Percentiles rank a stretch among this genome's conserved stretches.
Conservation (phyloP, 2,888 invertebrate genomes). For the Ctena decussata region DNA sequence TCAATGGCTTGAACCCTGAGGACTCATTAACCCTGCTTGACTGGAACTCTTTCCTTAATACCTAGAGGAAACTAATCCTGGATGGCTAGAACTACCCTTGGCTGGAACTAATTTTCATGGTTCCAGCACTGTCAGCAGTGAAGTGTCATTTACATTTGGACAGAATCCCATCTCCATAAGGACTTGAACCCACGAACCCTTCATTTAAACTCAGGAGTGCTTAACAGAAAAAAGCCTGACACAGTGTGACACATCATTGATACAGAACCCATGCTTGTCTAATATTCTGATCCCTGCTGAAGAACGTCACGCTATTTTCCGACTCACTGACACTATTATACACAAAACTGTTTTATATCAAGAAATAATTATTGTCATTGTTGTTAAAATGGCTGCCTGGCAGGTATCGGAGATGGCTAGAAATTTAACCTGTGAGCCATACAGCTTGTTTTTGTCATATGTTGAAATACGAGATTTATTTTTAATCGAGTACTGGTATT, state of each 20-base stretch:
- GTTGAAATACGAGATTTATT: slow-evolving; percentile 10
- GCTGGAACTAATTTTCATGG: too few relatives aligned
- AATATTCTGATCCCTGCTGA: neutral
- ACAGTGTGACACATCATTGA: neutral
- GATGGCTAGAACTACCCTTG: too few relatives aligned
- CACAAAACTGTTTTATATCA: slow-evolving; percentile 28
- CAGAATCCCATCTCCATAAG: too few relatives aligned
- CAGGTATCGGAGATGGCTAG: slow-evolving; percentile 13
- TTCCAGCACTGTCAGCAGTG: too few relatives aligned
- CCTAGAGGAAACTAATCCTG: too few relatives aligned
- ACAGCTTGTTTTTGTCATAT: slow-evolving; percentile 38
- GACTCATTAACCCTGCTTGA: too few relatives aligned
- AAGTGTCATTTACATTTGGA: too few relatives aligned
- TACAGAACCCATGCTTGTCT: neutral
- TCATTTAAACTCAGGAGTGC: too few relatives aligned
- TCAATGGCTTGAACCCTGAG: too few relatives aligned
- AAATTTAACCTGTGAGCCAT: slow-evolving; percentile 26
- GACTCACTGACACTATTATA: slow-evolving; percentile 31
- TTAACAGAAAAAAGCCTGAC: neutral
- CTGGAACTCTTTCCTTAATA: too few relatives aligned
- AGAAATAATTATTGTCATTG: slow-evolving; percentile 29
- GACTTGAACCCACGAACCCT: too few relatives aligned
- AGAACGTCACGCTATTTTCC: slow-evolving; percentile 27
- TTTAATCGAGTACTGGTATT: neutral
- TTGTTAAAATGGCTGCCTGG: slow-evolving; percentile 42